Conservation (phyloP, 2,797 vertebrate species). For the Clarias fuscus region DNA sequence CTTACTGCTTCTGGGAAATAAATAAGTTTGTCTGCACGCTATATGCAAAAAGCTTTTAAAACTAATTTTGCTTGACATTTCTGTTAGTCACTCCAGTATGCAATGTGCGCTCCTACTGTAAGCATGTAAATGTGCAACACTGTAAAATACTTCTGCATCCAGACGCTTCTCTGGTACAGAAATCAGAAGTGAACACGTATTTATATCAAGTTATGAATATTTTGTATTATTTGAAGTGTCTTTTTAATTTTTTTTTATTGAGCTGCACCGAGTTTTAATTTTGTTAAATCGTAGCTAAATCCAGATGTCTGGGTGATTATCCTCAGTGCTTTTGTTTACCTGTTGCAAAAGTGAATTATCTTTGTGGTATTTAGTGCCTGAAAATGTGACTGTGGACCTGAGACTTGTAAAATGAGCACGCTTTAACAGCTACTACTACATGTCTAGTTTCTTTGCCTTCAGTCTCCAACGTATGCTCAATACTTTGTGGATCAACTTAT, state of each 20-base stretch:
- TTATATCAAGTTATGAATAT: slow-evolving; percentile 37
- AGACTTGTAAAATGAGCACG: slow-evolving; percentile 41
- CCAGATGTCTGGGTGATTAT: slow-evolving; percentile 2
- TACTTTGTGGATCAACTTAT: slow-evolving; percentile 48
- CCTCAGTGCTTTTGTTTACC: slow-evolving; percentile 45
- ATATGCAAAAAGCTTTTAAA: slow-evolving; percentile 39
- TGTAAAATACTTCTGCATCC: slow-evolving; percentile 26
- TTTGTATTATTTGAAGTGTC: background rate
- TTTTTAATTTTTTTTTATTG: background rate
- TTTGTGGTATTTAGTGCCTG: slow-evolving; percentile 52
- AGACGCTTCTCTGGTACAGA: slow-evolving; percentile 14
- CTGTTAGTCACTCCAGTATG: slow-evolving; percentile 30
- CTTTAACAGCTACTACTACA: slow-evolving; percentile 40
- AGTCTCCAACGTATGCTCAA: slow-evolving; percentile 34
- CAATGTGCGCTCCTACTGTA: slow-evolving; percentile 37
- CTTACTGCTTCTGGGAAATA: background rate
- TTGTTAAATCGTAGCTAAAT: slow-evolving; percentile 9
- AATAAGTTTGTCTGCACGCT: slow-evolving; percentile 13
- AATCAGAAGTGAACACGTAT: slow-evolving; percentile 29
- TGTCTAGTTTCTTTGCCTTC: slow-evolving; percentile 48
- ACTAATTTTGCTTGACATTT: slow-evolving; percentile 35
- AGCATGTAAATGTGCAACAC: slow-evolving; percentile 23
- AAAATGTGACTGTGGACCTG: slow-evolving; percentile 54
- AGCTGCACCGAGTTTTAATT: slow-evolving; percentile 14
- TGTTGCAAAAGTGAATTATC: slow-evolving; percentile 46